These are phyloP conservation scores for Aspidoscelis tigris DNA, from an alignment of 2,113 vertebrate genomes.

Conservation along the genomic window DNA sequence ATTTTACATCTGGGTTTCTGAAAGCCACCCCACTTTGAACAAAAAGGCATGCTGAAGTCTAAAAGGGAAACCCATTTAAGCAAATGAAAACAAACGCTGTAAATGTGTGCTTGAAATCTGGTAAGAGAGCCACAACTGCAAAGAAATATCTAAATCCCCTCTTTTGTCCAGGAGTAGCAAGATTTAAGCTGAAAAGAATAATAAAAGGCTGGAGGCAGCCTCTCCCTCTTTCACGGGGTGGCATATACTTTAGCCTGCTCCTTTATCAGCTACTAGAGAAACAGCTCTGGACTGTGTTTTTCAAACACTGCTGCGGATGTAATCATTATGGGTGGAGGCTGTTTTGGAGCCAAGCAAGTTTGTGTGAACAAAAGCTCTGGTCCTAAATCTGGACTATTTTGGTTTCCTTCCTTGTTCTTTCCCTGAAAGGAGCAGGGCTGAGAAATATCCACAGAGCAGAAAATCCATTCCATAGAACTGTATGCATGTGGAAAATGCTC, in stretches of 20 bases:
- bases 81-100: conserved; percentile 26
- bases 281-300: conserved; percentile 74
- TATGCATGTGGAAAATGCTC: conserved; percentile 56
- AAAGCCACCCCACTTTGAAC: background rate
- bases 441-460: conserved; percentile 37
- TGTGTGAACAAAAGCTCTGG: conserved; percentile 89
- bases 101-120: conserved; percentile 59
- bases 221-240: conserved; percentile 17
- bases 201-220: conserved; percentile 12
- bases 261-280: conserved; percentile 62
- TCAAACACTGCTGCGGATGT: conserved; percentile 81
- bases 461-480: conserved; percentile 14
- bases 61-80: background rate
- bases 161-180: conserved; percentile 11
- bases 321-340: conserved; percentile 89
- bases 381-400: conserved; percentile 86
- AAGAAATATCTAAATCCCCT: background rate
- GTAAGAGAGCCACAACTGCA: background rate
- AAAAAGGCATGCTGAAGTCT: background rate
- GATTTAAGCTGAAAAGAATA: conserved; percentile 18
- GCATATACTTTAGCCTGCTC: conserved; percentile 20
- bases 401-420: conserved; percentile 94
- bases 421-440: conserved; percentile 80
- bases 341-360: conserved; percentile 80
- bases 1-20: background rate